Base-by-base conservation (phyloP, 2,888 invertebrate genomes). In the Pyrocoelia pectoralis region DNA sequence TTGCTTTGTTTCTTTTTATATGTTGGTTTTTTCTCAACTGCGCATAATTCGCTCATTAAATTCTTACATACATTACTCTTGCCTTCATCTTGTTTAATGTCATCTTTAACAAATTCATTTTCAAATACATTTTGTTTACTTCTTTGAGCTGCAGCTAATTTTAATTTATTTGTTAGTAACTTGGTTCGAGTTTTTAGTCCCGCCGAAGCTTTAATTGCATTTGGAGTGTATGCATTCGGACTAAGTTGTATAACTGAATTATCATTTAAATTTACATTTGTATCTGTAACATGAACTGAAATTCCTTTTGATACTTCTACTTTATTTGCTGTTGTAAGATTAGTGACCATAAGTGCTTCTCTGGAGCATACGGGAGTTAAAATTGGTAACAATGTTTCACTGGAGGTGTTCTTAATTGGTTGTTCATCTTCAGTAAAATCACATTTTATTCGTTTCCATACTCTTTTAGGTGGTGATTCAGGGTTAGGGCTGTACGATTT, bases 161-260 rank as follows among this genome's bases (percentile, higher is more conserved):
- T 65, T 24, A 68, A 50, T 46, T 61, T 65, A 17, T 61, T 55
- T 17, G 68, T 67, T 50, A 68, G 48, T n/a, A 65, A 48, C 56
- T 63, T 63, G 8, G 61, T 68, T 46, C 56, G 50, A n/a, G 49
- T 17, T 9, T 61, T 43, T 15, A 65, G 33, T 15, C 2, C 33
- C 1, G 33, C 10, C 17, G 51, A 14, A 6, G 43, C 60, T 61
- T 63, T 63, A 43, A 54, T 5, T 12, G 63, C 40, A 49, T 58
- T 56, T 9, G 69, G 68, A 9, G 67, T 66, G 41, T 67, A 69
- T 10, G 65, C 65, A 57, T 54, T 54, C 9, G 65, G 65, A 40
- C 65, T 65, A 43, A 12, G 9, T 18, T 56, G 57, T 17, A 65
- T 9, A 40, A 24, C 4, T 3, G 48, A 14, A 41, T 8, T 24